Evolutionary conservation across 2,797 vertebrate genomes (phyloP), one percentile per base, ranked within the genome.

Genomic region (Oryzias sinensis): DNA sequence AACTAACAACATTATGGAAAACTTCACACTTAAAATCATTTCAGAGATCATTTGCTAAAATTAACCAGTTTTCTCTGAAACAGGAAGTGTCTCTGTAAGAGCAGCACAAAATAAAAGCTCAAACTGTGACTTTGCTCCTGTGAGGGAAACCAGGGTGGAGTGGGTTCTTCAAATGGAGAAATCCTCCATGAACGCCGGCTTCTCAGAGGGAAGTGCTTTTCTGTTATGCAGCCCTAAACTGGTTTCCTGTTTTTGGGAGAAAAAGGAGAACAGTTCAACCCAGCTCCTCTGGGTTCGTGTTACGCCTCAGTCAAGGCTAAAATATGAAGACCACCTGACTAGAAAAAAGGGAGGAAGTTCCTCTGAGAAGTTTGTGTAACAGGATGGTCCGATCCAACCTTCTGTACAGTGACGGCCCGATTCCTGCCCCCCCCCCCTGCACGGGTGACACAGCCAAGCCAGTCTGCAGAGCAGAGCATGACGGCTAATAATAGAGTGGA

Each of bases 401-500:
- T 24, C 54, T 47, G 51, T 13, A 57, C 69, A 8, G 1, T 67
- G 63, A 61, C 59, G 33, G 67, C 71, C 71, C 84, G 82, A 86
- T 82, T 80, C 83, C 69, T 49, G 62, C 77, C 57, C 1, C 59
- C 60, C 68, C 53, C 65, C 68, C 75, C 79, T 65, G 73, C 2
- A 59, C 40, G 51, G 68, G 70, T 68, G 76, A 78, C 78, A 79
- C 29, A 17, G 83, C 67, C 81, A 78, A 83, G 79, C 85, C 73
- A 80, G 83, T 84, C 81, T 70, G 85, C 85, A 77, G 77, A 87
- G 81, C 57, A 65, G 75, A 49, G 53, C 85, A 70, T 85, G 74
- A 59, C 18, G 33, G 46, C 73, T 83, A 86, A 81, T 78, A 84
- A 88, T 90, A 90, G 82, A 55, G 11, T 0, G 13, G 73, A 75